phyloP scores from a whole-genome alignment of 1,140 invertebrate species.

The Drosophila arizonae region DNA sequence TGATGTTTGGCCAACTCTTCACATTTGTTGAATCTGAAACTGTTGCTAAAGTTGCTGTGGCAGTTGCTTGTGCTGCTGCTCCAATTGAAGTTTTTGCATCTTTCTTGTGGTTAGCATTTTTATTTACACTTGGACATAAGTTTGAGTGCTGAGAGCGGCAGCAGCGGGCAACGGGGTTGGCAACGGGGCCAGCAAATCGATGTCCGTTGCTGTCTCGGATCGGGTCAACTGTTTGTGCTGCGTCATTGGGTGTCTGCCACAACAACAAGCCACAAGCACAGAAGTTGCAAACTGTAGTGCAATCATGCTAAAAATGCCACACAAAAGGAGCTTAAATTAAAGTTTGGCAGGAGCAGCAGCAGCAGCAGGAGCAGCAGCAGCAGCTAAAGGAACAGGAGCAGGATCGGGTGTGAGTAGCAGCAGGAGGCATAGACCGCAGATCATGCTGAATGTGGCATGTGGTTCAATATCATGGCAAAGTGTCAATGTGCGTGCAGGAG shows the following conservation, averaged over 20 bases:
- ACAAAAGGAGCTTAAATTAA: constrained; percentile 59
- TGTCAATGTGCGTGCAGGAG: constrained; percentile 64
- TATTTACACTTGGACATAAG: constrained; percentile 52
- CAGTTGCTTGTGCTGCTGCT: constrained; percentile 39
- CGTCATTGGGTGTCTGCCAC: constrained; percentile 59
- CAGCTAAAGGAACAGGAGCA: background rate
- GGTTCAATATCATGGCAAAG: constrained; percentile 64
- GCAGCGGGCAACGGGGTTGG: no score
- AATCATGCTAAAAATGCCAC: constrained; percentile 60
- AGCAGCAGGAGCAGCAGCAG: constrained; percentile 1
- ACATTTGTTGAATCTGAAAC: background rate
- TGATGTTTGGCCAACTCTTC: background rate
- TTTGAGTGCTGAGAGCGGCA: constrained; percentile 4
- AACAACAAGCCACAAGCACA: constrained; percentile 33
- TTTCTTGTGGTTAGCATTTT: constrained; percentile 31
- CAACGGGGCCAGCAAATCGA: background rate
- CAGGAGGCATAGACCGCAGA: constrained; percentile 29
- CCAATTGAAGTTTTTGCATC: constrained; percentile 61
- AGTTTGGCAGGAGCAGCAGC: constrained; percentile 31
- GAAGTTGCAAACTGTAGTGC: constrained; percentile 61
- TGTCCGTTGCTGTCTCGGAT: constrained; percentile 12
- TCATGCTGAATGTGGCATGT: constrained; percentile 27
- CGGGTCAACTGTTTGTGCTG: constrained; percentile 51
- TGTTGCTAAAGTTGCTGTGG: constrained; percentile 12
- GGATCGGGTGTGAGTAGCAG: constrained; percentile 1